Conservation (phyloP, 2,797 vertebrate species). For the Odontamblyopus lacepedii region DNA sequence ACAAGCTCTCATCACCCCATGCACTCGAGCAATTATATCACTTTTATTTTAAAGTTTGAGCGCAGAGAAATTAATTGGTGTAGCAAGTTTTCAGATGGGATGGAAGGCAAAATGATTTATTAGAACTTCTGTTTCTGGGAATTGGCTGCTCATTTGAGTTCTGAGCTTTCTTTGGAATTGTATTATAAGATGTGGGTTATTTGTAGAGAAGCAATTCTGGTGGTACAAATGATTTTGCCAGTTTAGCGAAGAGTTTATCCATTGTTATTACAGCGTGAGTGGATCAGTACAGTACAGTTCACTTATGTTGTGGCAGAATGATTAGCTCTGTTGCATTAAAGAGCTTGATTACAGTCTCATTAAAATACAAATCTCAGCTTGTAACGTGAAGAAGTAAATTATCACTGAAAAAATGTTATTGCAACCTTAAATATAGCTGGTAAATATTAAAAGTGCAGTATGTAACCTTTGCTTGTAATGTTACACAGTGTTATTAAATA, state of each 20-base stretch:
- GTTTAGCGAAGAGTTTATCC: not conserved
- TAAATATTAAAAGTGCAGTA: too few relatives aligned
- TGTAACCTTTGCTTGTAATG: too few relatives aligned
- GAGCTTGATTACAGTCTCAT: too few relatives aligned
- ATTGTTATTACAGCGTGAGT: not conserved
- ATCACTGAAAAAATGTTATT: not conserved
- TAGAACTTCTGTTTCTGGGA: not conserved
- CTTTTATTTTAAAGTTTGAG: constrained; percentile 40
- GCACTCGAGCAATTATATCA: constrained; percentile 24
- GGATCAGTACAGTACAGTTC: not conserved
- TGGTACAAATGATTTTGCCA: not conserved
- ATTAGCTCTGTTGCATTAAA: too few relatives aligned
- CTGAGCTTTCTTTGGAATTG: not conserved
- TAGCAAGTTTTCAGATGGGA: constrained; percentile 16
- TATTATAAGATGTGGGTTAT: not conserved
- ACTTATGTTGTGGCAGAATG: too few relatives aligned
- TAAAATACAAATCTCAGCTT: too few relatives aligned
- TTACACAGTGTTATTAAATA: too few relatives aligned
- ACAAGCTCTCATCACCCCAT: constrained; percentile 22
- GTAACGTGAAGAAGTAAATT: too few relatives aligned
- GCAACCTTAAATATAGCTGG: not conserved
- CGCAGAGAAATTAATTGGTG: constrained; percentile 23
- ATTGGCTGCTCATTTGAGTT: not conserved
- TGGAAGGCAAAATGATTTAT: not conserved
- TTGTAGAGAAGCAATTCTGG: not conserved